Evolutionary conservation across 2,888 invertebrate species (phyloP), one percentile per base, ranked within the genome.

Genomic region (Colostygia pectinataria): DNA sequence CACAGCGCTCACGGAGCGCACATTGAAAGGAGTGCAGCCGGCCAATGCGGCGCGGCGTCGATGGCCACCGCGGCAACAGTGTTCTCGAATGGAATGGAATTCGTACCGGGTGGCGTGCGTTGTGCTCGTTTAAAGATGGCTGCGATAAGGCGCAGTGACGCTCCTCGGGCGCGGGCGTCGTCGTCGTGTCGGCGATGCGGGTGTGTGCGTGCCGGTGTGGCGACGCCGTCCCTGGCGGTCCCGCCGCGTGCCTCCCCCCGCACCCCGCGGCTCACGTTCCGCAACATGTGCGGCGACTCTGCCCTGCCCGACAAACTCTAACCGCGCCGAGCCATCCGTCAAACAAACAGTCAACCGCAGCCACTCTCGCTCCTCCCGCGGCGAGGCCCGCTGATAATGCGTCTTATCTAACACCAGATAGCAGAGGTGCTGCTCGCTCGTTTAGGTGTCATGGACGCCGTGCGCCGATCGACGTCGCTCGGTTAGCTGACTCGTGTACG

Each of bases 81-180:
- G 75, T 68, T 77, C 77, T 79, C 75, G 75, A 79, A 76, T 80
- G 85, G 85, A 86, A 84, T 87, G 85, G 85, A 86, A 84, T 88
- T 84, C 83, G 80, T 83, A 80, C 80, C 77, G 82, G 83, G 71
- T 84, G 80, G 87, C 80, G 87, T 86, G 88, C 77, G 76, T 68
- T 77, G 83, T 72, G 86, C 82, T 86, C 87, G 80, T 86, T 87
- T 83, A 84, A 83, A 88, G 89, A 90, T 90, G 89, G 83, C 84
- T 81, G 79, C 88, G 88, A 90, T 90, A 89, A 89, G 83, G 83
- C 83, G 81, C 69, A 71, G 80, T 84, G 88, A 84, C 86, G 86
- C 81, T 86, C 78, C 72, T 81, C 82, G 83, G 78, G 82, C 80
- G 83, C 78, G 82, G 81, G 81, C 81, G 84, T 80, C 80, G 20